These are phyloP conservation scores for Caenorhabditis imperialis DNA, from an alignment of 2,888 invertebrate genomes.

Conservation along the genomic window DNA sequence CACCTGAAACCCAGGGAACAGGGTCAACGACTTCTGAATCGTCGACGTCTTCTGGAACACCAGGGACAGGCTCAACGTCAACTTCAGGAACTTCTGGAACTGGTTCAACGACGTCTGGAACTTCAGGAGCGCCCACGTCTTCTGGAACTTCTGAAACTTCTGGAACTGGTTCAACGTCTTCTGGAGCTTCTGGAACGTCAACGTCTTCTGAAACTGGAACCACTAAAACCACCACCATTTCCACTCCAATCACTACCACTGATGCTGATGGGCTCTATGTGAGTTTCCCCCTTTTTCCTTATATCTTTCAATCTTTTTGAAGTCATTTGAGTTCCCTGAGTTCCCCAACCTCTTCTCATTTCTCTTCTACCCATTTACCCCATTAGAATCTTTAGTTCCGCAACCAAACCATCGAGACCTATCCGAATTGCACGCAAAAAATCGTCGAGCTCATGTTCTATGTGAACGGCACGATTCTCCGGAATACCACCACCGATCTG, in stretches of 20 bases:
- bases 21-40: not conserved
- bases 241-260: not conserved
- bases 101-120: not conserved
- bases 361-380: not conserved
- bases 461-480: slow-evolving; percentile 5
- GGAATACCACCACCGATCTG: slow-evolving; percentile 12
- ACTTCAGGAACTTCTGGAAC: not conserved
- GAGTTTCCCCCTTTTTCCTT: too few species aligned
- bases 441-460: slow-evolving; percentile 7
- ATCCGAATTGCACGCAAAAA: slow-evolving; percentile 17
- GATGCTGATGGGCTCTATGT: slow-evolving; percentile 15
- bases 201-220: not conserved
- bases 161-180: too few species aligned
- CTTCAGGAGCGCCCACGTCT: not conserved
- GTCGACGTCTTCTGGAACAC: too few species aligned
- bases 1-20: not conserved
- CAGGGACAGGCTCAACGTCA: not conserved
- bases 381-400: slow-evolving; percentile 8
- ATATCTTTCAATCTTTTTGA: too few species aligned
- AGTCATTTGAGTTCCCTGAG: not conserved
- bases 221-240: not conserved
- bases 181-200: not conserved
- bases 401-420: slow-evolving; percentile 5
- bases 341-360: not conserved
- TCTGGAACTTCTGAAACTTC: not conserved